Evolutionary conservation across 2,888 invertebrate genomes (phyloP).

Genomic region (Plebejus argus): DNA sequence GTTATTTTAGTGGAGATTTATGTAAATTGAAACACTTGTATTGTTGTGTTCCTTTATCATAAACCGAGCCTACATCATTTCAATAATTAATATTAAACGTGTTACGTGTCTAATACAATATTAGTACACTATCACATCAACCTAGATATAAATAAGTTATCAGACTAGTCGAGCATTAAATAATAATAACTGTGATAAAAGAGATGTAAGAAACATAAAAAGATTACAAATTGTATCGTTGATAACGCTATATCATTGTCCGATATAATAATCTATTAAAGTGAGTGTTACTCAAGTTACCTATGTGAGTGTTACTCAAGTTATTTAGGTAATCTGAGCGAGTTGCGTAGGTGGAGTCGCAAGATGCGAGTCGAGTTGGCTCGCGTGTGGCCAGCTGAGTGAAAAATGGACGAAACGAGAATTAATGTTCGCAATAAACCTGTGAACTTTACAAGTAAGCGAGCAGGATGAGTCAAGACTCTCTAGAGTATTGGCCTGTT

Average conservation of each 20-base stretch:
- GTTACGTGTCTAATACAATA: background rate
- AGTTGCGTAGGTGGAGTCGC: background rate
- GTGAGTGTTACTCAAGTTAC: slow-evolving; percentile 5
- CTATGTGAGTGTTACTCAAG: background rate
- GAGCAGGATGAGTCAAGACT: background rate
- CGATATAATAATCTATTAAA: slow-evolving; percentile 31
- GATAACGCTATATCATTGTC: slow-evolving; percentile 34
- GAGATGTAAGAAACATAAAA: slow-evolving; percentile 33
- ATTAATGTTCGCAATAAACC: slow-evolving; percentile 15
- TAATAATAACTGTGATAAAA: slow-evolving; percentile 31
- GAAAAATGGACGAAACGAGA: slow-evolving; percentile 7
- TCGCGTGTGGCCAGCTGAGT: background rate
- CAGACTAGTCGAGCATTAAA: slow-evolving; percentile 26
- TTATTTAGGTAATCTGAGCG: background rate
- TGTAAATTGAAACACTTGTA: slow-evolving; percentile 9
- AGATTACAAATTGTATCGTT: slow-evolving; percentile 29
- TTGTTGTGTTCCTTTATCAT: background rate
- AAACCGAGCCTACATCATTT: background rate
- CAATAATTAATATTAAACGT: background rate
- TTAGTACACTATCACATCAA: background rate
- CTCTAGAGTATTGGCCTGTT: background rate
- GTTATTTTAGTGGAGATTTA: background rate
- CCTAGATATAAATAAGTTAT: slow-evolving; percentile 31
- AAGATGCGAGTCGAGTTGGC: background rate
- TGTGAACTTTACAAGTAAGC: slow-evolving; percentile 1